Base-by-base conservation (phyloP, 1,140 invertebrate genomes). In the Brachionus paranguensis region DNA sequence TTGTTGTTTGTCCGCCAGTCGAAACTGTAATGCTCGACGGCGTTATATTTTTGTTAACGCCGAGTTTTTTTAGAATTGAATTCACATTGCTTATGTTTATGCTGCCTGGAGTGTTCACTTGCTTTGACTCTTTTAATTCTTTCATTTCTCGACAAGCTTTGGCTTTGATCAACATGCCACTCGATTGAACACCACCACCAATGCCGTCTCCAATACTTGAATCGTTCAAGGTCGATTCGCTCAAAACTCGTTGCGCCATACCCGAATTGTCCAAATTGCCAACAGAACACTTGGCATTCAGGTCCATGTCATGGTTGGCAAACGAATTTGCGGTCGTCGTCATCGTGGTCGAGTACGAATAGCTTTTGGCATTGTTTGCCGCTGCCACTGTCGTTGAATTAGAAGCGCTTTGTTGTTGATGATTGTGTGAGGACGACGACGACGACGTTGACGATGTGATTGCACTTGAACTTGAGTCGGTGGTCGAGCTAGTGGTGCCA, bases 21-120 rank as follows among this genome's bases (percentile, higher is more conserved):
- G 45, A 50, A 4, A 76, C n/a, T 27, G 72, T 76, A 14, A 72
- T 72, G 17, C 68, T 43, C 1, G 72, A 11, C 7, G 41, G 45
- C 2, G 45, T 33, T 1, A 76, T 29, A 29, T 76, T 76, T 50
- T 76, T 76, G 45, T 81, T 81, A 0, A 81, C 78, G 11, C 78
- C 78, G 0, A 81, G n/a, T 47, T 81, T 81, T 68, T 81, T 81
- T 2, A 81, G 29, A 24, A 81, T 81, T 29, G 78, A 81, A 45
- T 68, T 60, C 24, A 81, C 78, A 65, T 81, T 81, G 27, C 47
- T 81, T 1, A 68, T 60, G 12, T 81, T 81, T 64, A 81, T 81
- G 12, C 24, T 24, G 6, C 72, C 72, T 3, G 72, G 72, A 24
- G 72, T 76, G 14, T 20, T 76, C 7, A 27, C 11, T 20, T 12